Conservation (phyloP, 2,888 invertebrate species). For the Ectemnius lituratus region DNA sequence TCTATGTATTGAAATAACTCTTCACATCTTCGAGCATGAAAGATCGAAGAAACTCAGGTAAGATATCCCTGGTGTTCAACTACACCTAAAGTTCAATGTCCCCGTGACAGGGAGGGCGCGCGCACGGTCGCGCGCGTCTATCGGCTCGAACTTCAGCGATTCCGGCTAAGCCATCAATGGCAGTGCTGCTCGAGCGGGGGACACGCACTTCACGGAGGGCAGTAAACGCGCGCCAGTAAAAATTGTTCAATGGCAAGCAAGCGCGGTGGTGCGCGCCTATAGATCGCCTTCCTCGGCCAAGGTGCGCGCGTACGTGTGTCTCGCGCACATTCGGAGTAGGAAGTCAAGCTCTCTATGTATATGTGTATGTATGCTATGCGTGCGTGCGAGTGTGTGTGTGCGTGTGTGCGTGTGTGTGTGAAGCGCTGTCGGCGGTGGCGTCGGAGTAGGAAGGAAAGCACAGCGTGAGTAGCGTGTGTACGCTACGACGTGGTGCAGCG, state of each 20-base stretch:
- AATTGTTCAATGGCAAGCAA: slow-evolving; percentile 16
- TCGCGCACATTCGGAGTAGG: slow-evolving; percentile 34
- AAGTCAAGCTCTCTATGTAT: slow-evolving; percentile 24
- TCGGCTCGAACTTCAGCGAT: too few relatives aligned
- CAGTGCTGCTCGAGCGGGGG: too few relatives aligned
- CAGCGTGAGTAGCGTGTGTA: slow-evolving; percentile 76
- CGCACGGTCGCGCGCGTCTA: too few relatives aligned
- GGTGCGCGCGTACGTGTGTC: slow-evolving; percentile 6
- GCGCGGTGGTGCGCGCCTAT: slow-evolving; percentile 11
- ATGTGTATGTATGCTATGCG: too few relatives aligned
- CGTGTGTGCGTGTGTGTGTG: slow-evolving; percentile 33
- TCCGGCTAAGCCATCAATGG: too few relatives aligned
- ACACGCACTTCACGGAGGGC: neutral
- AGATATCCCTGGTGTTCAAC: too few relatives aligned
- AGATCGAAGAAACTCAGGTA: too few relatives aligned
- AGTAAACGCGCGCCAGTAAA: neutral
- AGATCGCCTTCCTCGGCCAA: neutral
- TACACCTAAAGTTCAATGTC: too few relatives aligned
- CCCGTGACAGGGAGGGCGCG: too few relatives aligned
- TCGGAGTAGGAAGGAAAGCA: slow-evolving; percentile 53
- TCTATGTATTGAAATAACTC: too few relatives aligned
- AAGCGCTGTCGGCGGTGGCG: slow-evolving; percentile 42
- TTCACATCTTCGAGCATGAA: too few relatives aligned
- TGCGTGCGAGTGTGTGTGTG: neutral
- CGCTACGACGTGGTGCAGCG: slow-evolving; percentile 65